Evolutionary conservation across 1,140 invertebrate species (phyloP).

Genomic region (Nomia melanderi): DNA sequence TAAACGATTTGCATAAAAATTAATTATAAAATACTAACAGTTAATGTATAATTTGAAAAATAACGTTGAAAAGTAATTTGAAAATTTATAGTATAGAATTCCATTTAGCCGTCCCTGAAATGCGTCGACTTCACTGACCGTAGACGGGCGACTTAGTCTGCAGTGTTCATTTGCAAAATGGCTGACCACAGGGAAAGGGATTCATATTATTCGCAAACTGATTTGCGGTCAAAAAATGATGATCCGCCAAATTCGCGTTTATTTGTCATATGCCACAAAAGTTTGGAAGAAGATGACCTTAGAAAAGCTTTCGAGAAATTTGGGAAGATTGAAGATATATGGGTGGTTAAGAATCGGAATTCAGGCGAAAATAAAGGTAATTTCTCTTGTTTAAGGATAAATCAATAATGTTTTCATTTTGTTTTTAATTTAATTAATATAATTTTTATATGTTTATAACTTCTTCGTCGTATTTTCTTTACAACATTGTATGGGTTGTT

Average conservation of each 20-base stretch:
- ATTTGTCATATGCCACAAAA: constrained; percentile 93
- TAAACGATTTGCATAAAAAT: background rate
- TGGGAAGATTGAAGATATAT: constrained; percentile 93
- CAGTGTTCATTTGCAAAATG: constrained; percentile 75
- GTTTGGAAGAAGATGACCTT: constrained; percentile 90
- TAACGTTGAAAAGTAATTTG: constrained; percentile 6
- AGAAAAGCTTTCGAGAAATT: constrained; percentile 89
- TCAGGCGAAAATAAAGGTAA: constrained; percentile 94
- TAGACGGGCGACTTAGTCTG: constrained; percentile 51
- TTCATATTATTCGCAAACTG: constrained; percentile 75
- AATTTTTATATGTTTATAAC: background rate
- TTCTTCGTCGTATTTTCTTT: background rate
- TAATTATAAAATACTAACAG: background rate
- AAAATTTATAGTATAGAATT: constrained; percentile 20
- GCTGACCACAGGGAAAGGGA: constrained; percentile 78
- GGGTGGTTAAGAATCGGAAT: constrained; percentile 92
- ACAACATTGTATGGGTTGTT: background rate
- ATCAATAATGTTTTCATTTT: constrained; percentile 37
- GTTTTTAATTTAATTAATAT: background rate
- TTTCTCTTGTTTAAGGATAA: constrained; percentile 14
- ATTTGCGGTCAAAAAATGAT: constrained; percentile 82
- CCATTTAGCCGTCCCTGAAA: constrained; percentile 36
- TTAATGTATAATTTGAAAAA: background rate
- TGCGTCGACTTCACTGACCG: constrained; percentile 15
- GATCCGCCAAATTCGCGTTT: constrained; percentile 92